Evolutionary conservation across 2,797 vertebrate species (phyloP), one percentile per base, ranked within the genome.

Genomic region (Gastrophryne carolinensis): DNA sequence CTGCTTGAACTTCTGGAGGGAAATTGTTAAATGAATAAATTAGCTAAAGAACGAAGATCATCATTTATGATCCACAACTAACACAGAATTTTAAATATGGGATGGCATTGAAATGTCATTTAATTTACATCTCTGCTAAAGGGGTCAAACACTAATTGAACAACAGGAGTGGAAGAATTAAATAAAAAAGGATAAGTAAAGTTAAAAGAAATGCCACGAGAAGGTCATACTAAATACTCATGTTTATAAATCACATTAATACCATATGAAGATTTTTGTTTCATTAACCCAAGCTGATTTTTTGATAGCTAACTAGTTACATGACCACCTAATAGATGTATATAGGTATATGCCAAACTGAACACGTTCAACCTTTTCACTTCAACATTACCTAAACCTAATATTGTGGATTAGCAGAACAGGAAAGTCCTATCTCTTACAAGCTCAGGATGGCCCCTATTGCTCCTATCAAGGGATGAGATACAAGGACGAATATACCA

Each of bases 11-110:
- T 98, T 99, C 98, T 99, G 96, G 98, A 98, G 96, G 97, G 97
- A 98, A 98, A 99, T 98, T 99, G 96, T 98, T 98, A 98, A 98
- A 98, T 98, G 98, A 98, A 99, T 99, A 99, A 99, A 99, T 99
- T 98, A 99, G 96, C 94, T 94, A 93, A 95, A 95, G 95, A 97
- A 98, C 93, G 95, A 98, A 98, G 95, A 98, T 98, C 95, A 98
- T 97, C 96, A 96, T 97, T 98, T 98, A 95, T 96, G 96, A 98
- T 98, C 96, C 96, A 96, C 96, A 98, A 97, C 95, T 96, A 98
- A 98, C 95, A 93, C 94, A 96, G 94, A 95, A 95, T 96, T 98
- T 99, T 98, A 98, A 99, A 98, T 96, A 96, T 92, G 95, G 95
- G 93, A 95, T 94, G 95, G 96, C 96, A 96, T 91, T 91, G 94